phyloP scores from a whole-genome alignment of 2,888 invertebrate genomes.

The Lissonota sp. region DNA sequence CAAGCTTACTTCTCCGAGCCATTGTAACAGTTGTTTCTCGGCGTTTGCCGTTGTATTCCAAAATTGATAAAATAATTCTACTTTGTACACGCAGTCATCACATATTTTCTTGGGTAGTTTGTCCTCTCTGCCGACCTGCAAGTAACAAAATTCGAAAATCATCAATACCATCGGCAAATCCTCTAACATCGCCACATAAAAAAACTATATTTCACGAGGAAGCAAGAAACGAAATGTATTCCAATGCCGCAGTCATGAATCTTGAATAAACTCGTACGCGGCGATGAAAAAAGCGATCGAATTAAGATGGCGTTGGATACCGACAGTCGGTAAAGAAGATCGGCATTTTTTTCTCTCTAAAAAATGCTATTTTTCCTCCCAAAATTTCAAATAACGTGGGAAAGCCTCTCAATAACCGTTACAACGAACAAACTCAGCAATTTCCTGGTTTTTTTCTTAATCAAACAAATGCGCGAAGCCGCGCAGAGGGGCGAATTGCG shows the following conservation, averaged over 20 bases:
- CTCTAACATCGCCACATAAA: constrained; percentile 2
- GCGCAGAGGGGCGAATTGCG: background rate
- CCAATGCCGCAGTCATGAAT: too few species aligned
- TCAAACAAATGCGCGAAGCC: background rate
- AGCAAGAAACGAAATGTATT: background rate
- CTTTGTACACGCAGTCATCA: constrained; percentile 89
- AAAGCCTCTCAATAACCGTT: too few species aligned
- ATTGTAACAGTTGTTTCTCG: constrained; percentile 86
- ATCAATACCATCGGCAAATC: too few species aligned
- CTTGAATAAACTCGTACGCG: too few species aligned
- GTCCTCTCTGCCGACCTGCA: constrained; percentile 88
- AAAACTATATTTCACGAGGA: constrained; percentile 30
- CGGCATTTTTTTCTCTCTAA: too few species aligned
- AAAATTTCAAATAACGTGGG: too few species aligned
- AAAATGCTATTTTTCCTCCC: too few species aligned
- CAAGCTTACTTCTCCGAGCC: constrained; percentile 80
- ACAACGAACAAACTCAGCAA: too few species aligned
- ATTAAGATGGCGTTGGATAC: background rate
- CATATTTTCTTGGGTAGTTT: constrained; percentile 90
- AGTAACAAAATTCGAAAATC: background rate
- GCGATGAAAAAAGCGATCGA: constrained; percentile 1
- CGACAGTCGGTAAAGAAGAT: too few species aligned
- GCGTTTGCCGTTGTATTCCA: constrained; percentile 89
- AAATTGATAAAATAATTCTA: constrained; percentile 90
- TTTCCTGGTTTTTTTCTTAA: too few species aligned